Conservation (phyloP, 2,888 invertebrate species). For the Elysia crispata region DNA sequence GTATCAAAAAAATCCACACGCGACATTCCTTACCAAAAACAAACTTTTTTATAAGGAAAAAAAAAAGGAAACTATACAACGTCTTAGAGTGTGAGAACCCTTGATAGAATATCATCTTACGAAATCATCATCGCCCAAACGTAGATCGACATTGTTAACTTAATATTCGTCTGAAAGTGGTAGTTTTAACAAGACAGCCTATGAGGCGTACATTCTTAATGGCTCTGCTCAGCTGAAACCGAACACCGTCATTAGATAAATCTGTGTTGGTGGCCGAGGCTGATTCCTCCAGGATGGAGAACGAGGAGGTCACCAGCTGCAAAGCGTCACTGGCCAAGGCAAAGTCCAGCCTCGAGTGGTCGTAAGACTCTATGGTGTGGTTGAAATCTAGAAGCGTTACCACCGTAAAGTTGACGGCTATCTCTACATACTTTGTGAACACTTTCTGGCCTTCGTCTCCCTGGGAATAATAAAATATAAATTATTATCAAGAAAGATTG, state of each 20-base stretch:
- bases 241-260: conserved; percentile 47
- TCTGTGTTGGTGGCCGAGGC: conserved; percentile 51
- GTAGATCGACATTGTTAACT: no score
- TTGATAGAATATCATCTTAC: no score
- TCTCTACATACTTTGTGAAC: conserved; percentile 59
- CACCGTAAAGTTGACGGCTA: conserved; percentile 67
- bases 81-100: no score
- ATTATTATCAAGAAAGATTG: not conserved
- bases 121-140: no score
- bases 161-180: no score
- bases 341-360: conserved; percentile 44
- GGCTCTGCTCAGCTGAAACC: conserved; percentile 50
- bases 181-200: no score
- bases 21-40: no score
- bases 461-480: conserved; percentile 48
- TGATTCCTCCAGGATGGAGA: not conserved
- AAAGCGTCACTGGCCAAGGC: conserved; percentile 49
- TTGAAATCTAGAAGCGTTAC: conserved; percentile 60
- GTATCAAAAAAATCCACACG: no score
- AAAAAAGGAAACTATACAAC: no score
- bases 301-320: conserved; percentile 48
- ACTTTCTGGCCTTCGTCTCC: conserved; percentile 60
- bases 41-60: no score
- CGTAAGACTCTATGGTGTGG: conserved; percentile 14
- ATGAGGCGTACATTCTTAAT: conserved; percentile 54